Percentiles rank a stretch among this genome's conserved stretches.
These are phyloP conservation scores for Anguilla pacifica DNA, from an alignment of 2,797 vertebrate species.

Conservation along the genomic window DNA sequence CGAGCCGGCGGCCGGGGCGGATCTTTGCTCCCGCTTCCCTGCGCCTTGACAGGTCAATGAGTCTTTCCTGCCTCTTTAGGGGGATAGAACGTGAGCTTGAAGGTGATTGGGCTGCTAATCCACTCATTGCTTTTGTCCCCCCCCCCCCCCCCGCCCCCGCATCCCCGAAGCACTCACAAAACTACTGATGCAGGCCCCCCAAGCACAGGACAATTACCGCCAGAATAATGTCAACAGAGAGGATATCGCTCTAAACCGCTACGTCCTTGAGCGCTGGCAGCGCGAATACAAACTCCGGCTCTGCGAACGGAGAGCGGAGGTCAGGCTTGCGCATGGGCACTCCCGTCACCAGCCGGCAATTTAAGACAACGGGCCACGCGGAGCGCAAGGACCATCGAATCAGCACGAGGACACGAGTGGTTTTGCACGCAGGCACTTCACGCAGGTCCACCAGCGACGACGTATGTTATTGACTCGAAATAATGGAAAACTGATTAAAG, in stretches of 20 bases:
- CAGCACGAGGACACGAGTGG: neutral
- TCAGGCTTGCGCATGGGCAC: neutral
- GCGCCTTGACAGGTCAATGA: slow-evolving; percentile 12
- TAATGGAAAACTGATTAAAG: neutral
- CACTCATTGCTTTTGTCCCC: slow-evolving; percentile 1
- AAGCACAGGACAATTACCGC: slow-evolving; percentile 1
- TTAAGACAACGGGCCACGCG: neutral
- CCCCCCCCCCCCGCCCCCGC: neutral
- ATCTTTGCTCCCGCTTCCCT: neutral
- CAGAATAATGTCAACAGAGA: neutral
- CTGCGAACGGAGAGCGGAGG: neutral
- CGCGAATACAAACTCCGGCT: neutral
- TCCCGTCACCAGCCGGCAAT: neutral
- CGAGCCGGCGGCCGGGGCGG: neutral
- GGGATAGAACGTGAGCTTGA: slow-evolving; percentile 1
- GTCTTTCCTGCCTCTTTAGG: slow-evolving; percentile 13
- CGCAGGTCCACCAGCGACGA: neutral
- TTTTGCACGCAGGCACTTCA: neutral
- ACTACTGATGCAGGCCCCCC: slow-evolving; percentile 12
- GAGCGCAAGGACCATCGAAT: neutral
- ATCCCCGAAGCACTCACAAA: neutral
- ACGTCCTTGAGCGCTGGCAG: neutral
- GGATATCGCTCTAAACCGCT: neutral
- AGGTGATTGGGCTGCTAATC: slow-evolving; percentile 17
- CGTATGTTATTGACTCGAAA: neutral